A percentile compares a stretch with the other conserved stretches of the same genome.
These are phyloP conservation scores for Samia ricini DNA, from an alignment of 1,140 invertebrate species.

Conservation along the genomic window DNA sequence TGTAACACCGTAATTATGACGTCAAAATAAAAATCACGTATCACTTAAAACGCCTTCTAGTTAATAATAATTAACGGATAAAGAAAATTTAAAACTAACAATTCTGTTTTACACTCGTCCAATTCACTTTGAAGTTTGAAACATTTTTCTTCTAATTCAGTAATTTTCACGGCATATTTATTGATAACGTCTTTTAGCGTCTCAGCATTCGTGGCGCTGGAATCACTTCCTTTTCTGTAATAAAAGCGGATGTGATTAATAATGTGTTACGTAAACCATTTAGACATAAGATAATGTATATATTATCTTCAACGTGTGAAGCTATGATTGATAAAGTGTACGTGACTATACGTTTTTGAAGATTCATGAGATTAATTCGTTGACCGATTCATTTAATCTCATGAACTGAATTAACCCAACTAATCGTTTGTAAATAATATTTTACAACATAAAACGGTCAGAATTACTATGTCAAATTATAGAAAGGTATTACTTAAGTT, in stretches of 20 bases:
- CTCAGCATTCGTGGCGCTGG: constrained; percentile 32
- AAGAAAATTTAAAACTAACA: constrained; percentile 41
- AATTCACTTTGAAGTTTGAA: constrained; percentile 66
- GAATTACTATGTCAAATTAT: too few species aligned
- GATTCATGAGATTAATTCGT: too few species aligned
- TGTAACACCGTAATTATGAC: constrained; percentile 23
- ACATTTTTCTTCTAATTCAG: constrained; percentile 65
- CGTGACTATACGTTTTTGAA: background rate
- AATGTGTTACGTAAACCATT: constrained; percentile 15
- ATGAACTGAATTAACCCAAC: too few species aligned
- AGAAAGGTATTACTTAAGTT: too few species aligned
- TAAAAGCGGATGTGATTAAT: constrained; percentile 35
- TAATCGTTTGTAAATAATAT: too few species aligned
- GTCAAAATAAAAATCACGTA: constrained; percentile 6
- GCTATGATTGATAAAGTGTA: constrained; percentile 36
- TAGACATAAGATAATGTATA: constrained; percentile 10
- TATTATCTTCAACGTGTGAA: constrained; percentile 29
- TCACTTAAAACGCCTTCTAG: background rate
- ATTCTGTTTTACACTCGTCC: constrained; percentile 51
- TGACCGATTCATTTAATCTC: too few species aligned
- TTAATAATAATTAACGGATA: background rate
- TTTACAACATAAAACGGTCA: too few species aligned
- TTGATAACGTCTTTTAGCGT: constrained; percentile 42
- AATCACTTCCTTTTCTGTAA: constrained; percentile 46
- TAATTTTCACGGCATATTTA: constrained; percentile 60